phyloP scores from a whole-genome alignment of 2,113 vertebrate genomes.

The Gavia stellata region DNA sequence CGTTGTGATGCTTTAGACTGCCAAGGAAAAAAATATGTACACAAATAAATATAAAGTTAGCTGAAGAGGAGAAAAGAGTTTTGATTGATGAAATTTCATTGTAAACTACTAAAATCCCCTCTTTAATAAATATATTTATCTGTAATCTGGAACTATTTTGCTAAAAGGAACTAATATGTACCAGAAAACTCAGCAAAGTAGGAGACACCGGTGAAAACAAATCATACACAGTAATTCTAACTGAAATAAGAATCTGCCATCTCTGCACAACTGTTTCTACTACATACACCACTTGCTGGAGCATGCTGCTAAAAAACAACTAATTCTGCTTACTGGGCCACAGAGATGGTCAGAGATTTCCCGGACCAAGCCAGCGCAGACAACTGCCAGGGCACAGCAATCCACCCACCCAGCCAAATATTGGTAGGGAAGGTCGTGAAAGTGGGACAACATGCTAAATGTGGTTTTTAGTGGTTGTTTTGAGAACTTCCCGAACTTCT shows the following conservation, averaged over 20 bases:
- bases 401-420: not conserved
- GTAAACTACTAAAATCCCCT: not conserved
- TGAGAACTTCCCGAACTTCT: not conserved
- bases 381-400: not conserved
- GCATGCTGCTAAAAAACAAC: not conserved
- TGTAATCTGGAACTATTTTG: not conserved
- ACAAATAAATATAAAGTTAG: not conserved
- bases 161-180: not conserved
- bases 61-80: not conserved
- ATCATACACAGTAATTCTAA: not conserved
- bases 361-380: not conserved
- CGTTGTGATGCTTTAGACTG: constrained; percentile 17
- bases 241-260: not conserved
- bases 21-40: not conserved
- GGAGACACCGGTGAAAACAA: not conserved
- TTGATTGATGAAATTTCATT: not conserved
- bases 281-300: not conserved
- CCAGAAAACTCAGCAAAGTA: not conserved
- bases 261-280: not conserved
- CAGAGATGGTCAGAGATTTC: not conserved
- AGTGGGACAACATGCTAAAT: not conserved
- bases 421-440: not conserved
- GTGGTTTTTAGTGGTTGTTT: not conserved
- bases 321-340: not conserved
- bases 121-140: not conserved